Evolutionary conservation across 2,113 vertebrate species (phyloP).

Genomic region (Ammospiza nelsoni): DNA sequence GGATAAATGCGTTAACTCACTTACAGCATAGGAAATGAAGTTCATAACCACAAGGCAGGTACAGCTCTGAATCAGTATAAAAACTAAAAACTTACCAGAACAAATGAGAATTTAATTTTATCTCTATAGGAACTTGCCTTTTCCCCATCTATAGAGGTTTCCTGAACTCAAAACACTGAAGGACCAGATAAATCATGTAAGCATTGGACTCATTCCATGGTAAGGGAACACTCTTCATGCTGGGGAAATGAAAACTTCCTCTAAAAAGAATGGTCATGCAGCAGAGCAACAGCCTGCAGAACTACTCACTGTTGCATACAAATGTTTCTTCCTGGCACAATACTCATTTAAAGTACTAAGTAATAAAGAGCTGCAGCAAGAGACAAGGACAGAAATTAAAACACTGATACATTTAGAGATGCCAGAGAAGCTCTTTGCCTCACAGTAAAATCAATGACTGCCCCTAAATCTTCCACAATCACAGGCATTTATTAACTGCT

Average conservation of each 20-base stretch:
- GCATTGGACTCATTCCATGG: background rate
- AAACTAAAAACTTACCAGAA: background rate
- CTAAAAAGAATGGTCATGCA: background rate
- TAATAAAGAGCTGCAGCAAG: background rate
- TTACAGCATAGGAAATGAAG: background rate
- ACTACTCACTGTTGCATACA: conserved; percentile 32
- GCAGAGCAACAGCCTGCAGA: conserved; percentile 34
- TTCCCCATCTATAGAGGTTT: background rate
- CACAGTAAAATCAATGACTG: background rate
- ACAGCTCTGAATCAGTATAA: background rate
- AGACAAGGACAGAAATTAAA: conserved; percentile 3
- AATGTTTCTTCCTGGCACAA: conserved; percentile 17
- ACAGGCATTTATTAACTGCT: background rate
- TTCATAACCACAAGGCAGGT: background rate
- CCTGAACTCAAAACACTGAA: background rate
- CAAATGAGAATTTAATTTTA: background rate
- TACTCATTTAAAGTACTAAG: background rate
- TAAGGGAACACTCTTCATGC: background rate
- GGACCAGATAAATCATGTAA: background rate
- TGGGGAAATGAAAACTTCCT: background rate
- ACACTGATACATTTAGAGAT: background rate
- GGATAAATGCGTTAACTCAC: background rate
- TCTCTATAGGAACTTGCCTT: background rate
- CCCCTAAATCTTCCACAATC: background rate
- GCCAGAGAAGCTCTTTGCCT: background rate